A percentile compares a stretch with the other conserved stretches of the same genome.
Evolutionary conservation across 2,113 vertebrate species (phyloP).

Genomic region (Phylloscopus trochilus): DNA sequence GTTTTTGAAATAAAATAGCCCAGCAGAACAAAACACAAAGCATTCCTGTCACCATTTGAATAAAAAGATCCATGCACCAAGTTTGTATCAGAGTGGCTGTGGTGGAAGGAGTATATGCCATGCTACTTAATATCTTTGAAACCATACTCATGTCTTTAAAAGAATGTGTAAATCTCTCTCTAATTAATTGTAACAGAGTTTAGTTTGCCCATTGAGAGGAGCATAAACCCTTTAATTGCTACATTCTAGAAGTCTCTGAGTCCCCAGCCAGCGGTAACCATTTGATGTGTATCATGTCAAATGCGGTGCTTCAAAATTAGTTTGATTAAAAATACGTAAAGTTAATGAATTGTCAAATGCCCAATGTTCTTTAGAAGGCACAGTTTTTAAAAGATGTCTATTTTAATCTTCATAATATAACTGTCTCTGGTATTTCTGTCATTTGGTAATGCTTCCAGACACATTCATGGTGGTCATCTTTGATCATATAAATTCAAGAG

Average conservation of each 20-base stretch:
- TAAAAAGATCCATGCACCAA: background rate
- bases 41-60: background rate
- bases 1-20: background rate
- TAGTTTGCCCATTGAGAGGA: conserved; percentile 13
- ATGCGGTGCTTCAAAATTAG: conserved; percentile 1
- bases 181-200: conserved; percentile 26
- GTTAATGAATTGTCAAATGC: conserved; percentile 35
- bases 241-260: background rate
- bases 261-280: background rate
- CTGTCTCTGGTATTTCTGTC: conserved; percentile 36
- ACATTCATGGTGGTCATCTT: conserved; percentile 60
- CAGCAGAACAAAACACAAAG: background rate
- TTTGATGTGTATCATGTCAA: conserved; percentile 19
- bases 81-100: background rate
- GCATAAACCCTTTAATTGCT: conserved; percentile 32
- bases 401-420: conserved; percentile 22
- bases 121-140: background rate
- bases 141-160: background rate
- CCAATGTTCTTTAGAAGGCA: background rate
- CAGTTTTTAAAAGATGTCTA: conserved; percentile 11
- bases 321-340: conserved; percentile 28
- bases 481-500: conserved; percentile 62
- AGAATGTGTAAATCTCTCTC: background rate
- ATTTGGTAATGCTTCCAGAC: conserved; percentile 56
- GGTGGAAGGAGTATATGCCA: background rate